Conservation (phyloP, 2,797 vertebrate species). For the Danio aesculapii region DNA sequence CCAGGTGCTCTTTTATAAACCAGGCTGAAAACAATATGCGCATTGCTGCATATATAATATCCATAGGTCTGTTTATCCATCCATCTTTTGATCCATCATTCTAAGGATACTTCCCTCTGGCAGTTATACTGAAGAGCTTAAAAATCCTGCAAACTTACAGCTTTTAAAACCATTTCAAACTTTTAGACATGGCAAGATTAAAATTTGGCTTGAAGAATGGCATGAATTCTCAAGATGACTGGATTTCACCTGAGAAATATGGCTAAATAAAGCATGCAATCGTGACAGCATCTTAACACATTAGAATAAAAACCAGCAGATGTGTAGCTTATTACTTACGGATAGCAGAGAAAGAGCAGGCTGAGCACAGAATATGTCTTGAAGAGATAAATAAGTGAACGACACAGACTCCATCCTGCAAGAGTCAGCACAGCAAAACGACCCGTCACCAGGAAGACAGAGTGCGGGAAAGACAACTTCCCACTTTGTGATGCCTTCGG, state of each 20-base stretch:
- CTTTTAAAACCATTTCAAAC: no score
- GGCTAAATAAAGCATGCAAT: background rate
- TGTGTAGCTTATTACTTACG: conserved; percentile 82
- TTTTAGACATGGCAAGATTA: no score
- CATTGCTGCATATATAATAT: no score
- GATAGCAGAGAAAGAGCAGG: conserved; percentile 97
- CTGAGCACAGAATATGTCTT: conserved; percentile 95
- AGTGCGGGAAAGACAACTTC: conserved; percentile 93
- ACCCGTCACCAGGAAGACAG: conserved; percentile 90
- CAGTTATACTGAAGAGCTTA: no score
- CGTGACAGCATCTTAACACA: background rate
- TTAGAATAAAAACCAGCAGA: background rate
- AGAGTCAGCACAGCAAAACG: conserved; percentile 95
- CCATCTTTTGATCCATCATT: no score
- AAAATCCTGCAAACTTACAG: no score
- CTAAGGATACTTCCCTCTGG: no score
- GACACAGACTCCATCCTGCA: conserved; percentile 95
- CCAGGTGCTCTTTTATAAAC: no score
- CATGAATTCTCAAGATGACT: background rate
- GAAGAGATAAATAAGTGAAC: conserved; percentile 95
- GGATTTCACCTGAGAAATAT: background rate
- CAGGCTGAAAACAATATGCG: no score
- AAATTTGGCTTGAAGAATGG: background rate
- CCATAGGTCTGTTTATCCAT: no score
- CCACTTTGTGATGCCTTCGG: conserved; percentile 93